Evolutionary conservation across 2,797 vertebrate genomes (phyloP).

Genomic region (Myotis planiceps): DNA sequence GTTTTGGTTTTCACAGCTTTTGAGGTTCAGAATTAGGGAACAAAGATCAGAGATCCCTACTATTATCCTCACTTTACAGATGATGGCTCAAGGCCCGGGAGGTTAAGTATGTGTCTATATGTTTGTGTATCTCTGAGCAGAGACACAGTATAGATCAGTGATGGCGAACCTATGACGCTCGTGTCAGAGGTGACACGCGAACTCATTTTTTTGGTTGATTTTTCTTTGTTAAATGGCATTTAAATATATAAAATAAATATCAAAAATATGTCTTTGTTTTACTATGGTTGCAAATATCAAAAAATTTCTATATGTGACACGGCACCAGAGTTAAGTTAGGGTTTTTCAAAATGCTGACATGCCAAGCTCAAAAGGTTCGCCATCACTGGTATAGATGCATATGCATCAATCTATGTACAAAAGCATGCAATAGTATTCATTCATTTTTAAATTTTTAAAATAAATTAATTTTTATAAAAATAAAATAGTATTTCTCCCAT

Average conservation of each 20-base stretch:
- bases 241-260: too few species aligned
- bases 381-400: not conserved
- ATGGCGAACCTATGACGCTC: too few species aligned
- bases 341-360: too few species aligned
- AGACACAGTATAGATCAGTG: not conserved
- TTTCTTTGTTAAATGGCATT: too few species aligned
- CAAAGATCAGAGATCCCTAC: not conserved
- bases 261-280: too few species aligned
- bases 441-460: not conserved
- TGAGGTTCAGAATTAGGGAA: not conserved
- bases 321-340: too few species aligned
- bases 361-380: too few species aligned
- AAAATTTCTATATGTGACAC: too few species aligned
- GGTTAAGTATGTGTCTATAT: rapidly evolving
- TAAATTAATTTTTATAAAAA: not conserved
- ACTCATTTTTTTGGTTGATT: too few species aligned
- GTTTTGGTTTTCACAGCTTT: not conserved
- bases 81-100: not conserved
- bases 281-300: too few species aligned
- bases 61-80: not conserved
- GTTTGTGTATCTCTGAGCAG: not conserved
- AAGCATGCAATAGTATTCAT: not conserved
- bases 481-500: not conserved
- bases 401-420: not conserved
- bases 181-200: too few species aligned